Conservation (phyloP, 2,888 invertebrate species). For the Limnephilus rhombicus region DNA sequence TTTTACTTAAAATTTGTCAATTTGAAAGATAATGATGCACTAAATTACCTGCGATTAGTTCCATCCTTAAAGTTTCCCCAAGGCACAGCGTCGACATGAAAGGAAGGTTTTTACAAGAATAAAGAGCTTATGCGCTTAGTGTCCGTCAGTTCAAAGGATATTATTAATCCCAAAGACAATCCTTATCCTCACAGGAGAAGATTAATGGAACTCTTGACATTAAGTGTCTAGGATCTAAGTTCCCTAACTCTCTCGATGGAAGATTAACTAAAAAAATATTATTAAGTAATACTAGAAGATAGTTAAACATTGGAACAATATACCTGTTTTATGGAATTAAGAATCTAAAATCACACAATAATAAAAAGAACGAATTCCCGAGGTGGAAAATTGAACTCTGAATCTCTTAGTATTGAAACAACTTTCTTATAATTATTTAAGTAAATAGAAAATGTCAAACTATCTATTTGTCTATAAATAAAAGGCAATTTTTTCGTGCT, state of each 20-base stretch:
- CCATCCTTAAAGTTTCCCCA: not conserved
- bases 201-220: not conserved
- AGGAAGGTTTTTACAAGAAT: not conserved
- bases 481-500: too few relatives aligned
- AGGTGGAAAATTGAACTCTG: not conserved
- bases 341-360: not conserved
- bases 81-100: not conserved
- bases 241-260: not conserved
- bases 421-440: too few relatives aligned
- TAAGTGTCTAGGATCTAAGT: not conserved
- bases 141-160: constrained; percentile 1
- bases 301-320: not conserved
- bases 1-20: not conserved
- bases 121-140: not conserved
- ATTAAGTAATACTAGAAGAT: not conserved
- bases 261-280: not conserved
- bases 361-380: not conserved
- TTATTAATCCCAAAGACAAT: not conserved
- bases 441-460: too few relatives aligned
- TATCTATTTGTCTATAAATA: too few relatives aligned
- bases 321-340: not conserved
- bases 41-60: not conserved
- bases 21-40: not conserved
- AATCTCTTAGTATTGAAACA: too few relatives aligned
- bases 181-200: not conserved